Conservation (phyloP, 2,888 invertebrate species). For the Heteromurus nitidus region DNA sequence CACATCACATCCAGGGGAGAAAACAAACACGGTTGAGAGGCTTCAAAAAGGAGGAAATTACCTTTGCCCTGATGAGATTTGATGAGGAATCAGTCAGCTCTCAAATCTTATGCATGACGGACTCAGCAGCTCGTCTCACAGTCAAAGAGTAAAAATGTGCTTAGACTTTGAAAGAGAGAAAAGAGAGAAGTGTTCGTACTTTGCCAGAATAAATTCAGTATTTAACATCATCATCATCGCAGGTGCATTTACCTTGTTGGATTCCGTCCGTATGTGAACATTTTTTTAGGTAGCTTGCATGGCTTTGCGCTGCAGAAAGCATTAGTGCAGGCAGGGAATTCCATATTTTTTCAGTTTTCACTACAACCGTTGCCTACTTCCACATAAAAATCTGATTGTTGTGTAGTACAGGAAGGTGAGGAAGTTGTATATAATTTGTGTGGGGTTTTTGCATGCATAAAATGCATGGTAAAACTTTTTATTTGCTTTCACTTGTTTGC, state of each 20-base stretch:
- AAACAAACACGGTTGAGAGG: conserved; percentile 23
- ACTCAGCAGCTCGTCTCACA: not conserved
- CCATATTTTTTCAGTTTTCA: conserved; percentile 2
- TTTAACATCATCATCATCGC: not conserved
- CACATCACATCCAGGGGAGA: not conserved
- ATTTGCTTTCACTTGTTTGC: not conserved
- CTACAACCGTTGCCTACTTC: conserved; percentile 2
- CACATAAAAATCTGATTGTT: no score
- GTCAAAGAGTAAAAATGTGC: conserved; percentile 10
- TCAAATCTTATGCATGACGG: conserved; percentile 37
- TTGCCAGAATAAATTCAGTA: no score
- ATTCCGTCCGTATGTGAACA: not conserved
- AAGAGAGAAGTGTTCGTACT: conserved; percentile 11
- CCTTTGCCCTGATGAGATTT: conserved; percentile 26
- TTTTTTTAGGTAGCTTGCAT: no score
- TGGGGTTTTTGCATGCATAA: no score
- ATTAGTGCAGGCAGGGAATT: conserved; percentile 7
- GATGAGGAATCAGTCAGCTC: conserved; percentile 33
- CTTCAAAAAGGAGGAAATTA: conserved; percentile 31
- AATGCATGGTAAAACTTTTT: no score
- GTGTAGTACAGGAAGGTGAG: no score
- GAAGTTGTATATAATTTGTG: no score
- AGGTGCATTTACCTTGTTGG: not conserved
- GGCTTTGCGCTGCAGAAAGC: no score
- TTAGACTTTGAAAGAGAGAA: not conserved